Evolutionary conservation across 2,888 invertebrate genomes (phyloP), one percentile per base, ranked within the genome.

Genomic region (Tetropium fuscum): DNA sequence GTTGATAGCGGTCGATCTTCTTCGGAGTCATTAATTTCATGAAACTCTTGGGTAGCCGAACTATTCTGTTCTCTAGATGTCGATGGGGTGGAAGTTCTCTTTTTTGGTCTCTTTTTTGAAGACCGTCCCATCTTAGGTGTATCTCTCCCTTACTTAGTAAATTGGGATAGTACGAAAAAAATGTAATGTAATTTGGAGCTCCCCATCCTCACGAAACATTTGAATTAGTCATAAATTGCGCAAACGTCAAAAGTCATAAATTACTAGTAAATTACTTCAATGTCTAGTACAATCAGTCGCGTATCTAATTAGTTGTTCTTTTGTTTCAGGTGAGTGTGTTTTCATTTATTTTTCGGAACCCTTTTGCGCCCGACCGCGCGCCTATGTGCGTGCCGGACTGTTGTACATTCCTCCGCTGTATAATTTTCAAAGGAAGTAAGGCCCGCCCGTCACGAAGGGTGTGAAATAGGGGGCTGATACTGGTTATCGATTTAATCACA

Each of bases 371-470:
- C 6, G 1, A 15, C 11, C 15, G 20, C 18, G n/a, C 48, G 48
- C 34, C 48, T 2, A 16, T 20, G 48, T 2, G n/a, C 15, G 25
- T 1, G 11, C 15, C 36, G 36, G 8, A 15, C 48, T 25, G 34
- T 48, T 48, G 25, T 20, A 16, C 22, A 48, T 36, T 36, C 48
- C 36, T 13, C 16, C 38, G 36, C 36, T 22, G 36, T 48, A 22
- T 22, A 38, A 38, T 36, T 48, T 48, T 22, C 36, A 16, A 48
- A 16, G 36, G 32, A 10, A 15, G 22, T 16, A 16, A 25, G 36
- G 36, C 48, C 38, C 38, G 48, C 36, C 48, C 48, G 48, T 44
- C 27, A 30, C 18, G 27, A 16, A 16, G 15, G 40, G 51, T 16
- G 13, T 4, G 20, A 30, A 22, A 5, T 27, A 34, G 18, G 40